Evolutionary conservation across 2,113 vertebrate genomes (phyloP), one percentile per base, ranked within the genome.

Genomic region (Narcine bancroftii): DNA sequence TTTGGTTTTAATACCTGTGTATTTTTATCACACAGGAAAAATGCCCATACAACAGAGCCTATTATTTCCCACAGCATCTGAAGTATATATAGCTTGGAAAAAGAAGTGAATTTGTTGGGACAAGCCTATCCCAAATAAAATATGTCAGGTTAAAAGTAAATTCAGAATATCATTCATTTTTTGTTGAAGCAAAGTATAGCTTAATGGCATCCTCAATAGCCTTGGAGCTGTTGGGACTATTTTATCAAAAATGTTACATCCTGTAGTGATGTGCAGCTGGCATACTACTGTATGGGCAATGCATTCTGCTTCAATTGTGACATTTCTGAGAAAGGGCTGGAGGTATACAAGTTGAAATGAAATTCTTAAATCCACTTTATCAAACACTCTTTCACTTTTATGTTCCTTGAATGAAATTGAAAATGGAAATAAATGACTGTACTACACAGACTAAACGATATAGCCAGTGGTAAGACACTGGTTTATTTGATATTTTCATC

Each of bases 401-500:
- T 69, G 26, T 63, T 47, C 39, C 39, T 42, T 47, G 36, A 91
- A 71, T 69, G 39, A 91, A 91, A 91, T 47, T 15, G 63, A 91
- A 91, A 69, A 91, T 91, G 42, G 63, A 69, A 91, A 42, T 89
- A 89, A 91, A 91, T 91, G 26, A 69, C 21, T 47, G 39, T 91
- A 91, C 66, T 69, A 91, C 21, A 33, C 65, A 29, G 42, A 29
- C 89, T 13, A 69, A 91, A 91, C 33, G 89, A 91, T 36, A 47
- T 29, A 69, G 65, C 63, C 33, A 10, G 21, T 66, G 15, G 10
- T 71, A 69, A 91, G 65, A 24, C 42, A 33, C 33, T 71, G 89
- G 89, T 91, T 91, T 91, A 47, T 69, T 91, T 91, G 42, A 26
- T 71, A 91, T 91, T 91, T 89, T 65, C 65, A 91, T 33, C 65